A percentile compares a stretch with the other conserved stretches of the same genome.
These are phyloP conservation scores for Motacilla tschutschensis DNA, from an alignment of 2,113 vertebrate species.

Conservation along the genomic window DNA sequence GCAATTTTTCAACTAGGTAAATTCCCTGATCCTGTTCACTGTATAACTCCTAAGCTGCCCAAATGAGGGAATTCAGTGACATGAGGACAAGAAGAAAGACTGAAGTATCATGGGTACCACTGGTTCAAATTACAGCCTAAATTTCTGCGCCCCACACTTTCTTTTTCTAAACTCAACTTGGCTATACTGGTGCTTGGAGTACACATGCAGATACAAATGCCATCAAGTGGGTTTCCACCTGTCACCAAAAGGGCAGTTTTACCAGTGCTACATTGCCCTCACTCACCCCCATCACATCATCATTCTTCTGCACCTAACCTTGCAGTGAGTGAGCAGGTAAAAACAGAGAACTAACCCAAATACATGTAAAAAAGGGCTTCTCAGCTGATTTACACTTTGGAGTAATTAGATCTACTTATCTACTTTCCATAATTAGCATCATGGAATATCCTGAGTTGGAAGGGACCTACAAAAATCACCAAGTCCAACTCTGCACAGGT, in stretches of 20 bases:
- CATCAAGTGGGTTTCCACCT: not conserved
- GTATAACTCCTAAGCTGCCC: rapidly evolving
- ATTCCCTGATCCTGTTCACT: not conserved
- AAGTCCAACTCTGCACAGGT: not conserved
- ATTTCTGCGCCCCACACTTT: not conserved
- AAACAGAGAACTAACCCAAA: not conserved
- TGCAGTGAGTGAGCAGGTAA: not conserved
- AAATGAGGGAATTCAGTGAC: not conserved
- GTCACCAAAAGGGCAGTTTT: not conserved
- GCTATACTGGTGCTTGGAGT: not conserved
- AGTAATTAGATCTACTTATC: not conserved
- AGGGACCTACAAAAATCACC: not conserved
- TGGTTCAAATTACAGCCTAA: not conserved
- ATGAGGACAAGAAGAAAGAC: not conserved
- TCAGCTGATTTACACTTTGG: not conserved
- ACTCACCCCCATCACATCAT: not conserved
- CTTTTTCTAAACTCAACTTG: not conserved
- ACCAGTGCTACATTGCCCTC: not conserved
- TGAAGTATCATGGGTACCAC: not conserved
- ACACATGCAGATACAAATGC: not conserved
- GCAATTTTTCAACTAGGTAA: not conserved
- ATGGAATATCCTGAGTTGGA: not conserved
- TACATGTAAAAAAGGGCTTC: not conserved
- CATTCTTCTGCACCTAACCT: not conserved
- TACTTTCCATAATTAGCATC: not conserved